These are phyloP conservation scores for Drosophila meridionalis DNA, from an alignment of 2,888 invertebrate species.

Conservation along the genomic window DNA sequence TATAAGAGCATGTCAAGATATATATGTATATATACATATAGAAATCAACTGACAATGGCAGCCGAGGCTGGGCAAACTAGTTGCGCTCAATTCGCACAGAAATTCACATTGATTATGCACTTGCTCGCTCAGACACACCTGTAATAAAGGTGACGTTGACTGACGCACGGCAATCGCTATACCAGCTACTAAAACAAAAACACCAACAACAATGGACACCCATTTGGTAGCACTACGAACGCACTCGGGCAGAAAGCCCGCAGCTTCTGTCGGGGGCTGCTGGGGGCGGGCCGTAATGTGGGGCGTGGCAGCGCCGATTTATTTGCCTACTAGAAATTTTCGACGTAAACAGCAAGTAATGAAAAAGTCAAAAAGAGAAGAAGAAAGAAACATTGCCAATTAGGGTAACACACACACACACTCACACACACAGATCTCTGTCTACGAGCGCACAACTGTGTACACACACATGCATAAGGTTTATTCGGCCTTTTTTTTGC, in stretches of 20 bases:
- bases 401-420: slow-evolving; percentile 32
- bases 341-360: slow-evolving; percentile 43
- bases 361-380: slow-evolving; percentile 19
- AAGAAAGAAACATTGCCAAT: slow-evolving; percentile 31
- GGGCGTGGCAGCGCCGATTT: slow-evolving; percentile 44
- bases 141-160: slow-evolving; percentile 55
- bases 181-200: slow-evolving; percentile 20
- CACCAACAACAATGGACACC: slow-evolving; percentile 28
- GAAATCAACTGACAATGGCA: slow-evolving; percentile 42
- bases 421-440: slow-evolving; percentile 9
- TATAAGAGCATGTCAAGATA: slow-evolving; percentile 1
- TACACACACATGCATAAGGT: slow-evolving; percentile 4
- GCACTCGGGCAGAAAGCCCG: slow-evolving; percentile 64
- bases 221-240: slow-evolving; percentile 57
- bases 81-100: slow-evolving; percentile 69
- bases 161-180: slow-evolving; percentile 28
- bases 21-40: slow-evolving; percentile 17
- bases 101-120: slow-evolving; percentile 70
- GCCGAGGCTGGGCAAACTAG: slow-evolving; percentile 24
- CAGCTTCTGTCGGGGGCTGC: slow-evolving; percentile 15
- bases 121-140: slow-evolving; percentile 65
- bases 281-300: neutral
- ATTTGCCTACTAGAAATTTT: slow-evolving; percentile 67
- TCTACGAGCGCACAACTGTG: slow-evolving; percentile 3
- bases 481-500: slow-evolving; percentile 12